Base-by-base conservation (phyloP, 2,113 vertebrate species). In the Mustela lutreola region DNA sequence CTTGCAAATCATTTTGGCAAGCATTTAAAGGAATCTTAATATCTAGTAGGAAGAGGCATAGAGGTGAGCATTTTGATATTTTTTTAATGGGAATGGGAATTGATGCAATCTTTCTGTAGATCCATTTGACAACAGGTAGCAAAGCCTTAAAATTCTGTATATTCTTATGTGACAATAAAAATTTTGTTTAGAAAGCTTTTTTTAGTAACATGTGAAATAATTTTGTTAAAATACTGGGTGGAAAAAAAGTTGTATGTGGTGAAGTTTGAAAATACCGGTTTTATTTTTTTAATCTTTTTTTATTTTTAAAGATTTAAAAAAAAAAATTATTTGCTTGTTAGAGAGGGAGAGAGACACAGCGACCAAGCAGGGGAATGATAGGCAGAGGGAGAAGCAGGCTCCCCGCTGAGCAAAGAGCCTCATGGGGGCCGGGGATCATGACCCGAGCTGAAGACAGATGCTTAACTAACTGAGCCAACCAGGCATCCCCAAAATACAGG, bases 181-280 rank as follows among this genome's bases (percentile, higher is more conserved):
- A 84, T 91, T 92, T 95, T 58, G 11, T 50, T 97, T 36, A 95
- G 14, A 33, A 97, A 86, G 16, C 5, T 9, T 92, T 96, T 96
- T 83, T 93, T 60, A 92, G 70, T 87, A 95, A 80, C 12, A 8
- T 75, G 62, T 84, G 33, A 95, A 94, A 92, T 93, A 73, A 16
- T 75, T 90, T 93, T 50, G 28, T 67, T 88, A 67, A 94, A 82
- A 76, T 83, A 1, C 12, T 62, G 1, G 14, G 3, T 89, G 48
- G 7, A 16, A n/a, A 50, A 86, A 70, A 36, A 33, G 3, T 63
- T 67, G 39, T 19, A 33, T 71, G 28, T 16, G 36, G 33, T 75
- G 16, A 90, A 5, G 4, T 95, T 96, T 76, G 78, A 78, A 95
- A 84, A 79, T 89, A 91, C 67, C 70, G 21, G 18, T 76, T 84